phyloP scores from a whole-genome alignment of 2,113 vertebrate genomes.

The Myotis yumanensis region DNA sequence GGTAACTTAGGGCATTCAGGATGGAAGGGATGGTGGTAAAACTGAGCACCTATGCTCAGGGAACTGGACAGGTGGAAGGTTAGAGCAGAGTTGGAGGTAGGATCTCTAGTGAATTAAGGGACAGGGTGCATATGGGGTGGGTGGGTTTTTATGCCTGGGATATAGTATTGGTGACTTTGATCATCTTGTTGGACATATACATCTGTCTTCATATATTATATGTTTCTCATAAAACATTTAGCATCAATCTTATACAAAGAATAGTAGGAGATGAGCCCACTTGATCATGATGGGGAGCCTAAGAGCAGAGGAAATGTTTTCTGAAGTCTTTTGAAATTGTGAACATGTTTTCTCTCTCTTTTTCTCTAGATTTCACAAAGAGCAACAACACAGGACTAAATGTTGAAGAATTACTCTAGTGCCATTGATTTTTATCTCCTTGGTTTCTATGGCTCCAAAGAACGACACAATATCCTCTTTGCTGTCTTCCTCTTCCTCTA shows the following conservation, averaged over 20 bases:
- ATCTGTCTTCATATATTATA: not conserved
- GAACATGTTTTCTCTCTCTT: not conserved
- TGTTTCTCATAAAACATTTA: not conserved
- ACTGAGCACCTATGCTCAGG: not conserved
- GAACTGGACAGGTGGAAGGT: not conserved
- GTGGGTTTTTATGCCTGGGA: not conserved
- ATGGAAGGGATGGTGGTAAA: not conserved
- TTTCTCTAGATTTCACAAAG: not conserved
- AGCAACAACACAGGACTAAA: not conserved
- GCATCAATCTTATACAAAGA: not conserved
- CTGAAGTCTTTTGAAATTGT: not conserved
- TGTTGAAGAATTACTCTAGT: conserved; percentile 36
- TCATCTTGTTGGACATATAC: not conserved
- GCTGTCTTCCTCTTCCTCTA: conserved; percentile 47
- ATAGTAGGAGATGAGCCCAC: not conserved
- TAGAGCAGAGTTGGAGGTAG: not conserved
- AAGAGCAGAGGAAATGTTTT: no score
- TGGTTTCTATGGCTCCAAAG: conserved; percentile 58
- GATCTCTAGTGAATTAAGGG: not conserved
- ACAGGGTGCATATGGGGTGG: not conserved
- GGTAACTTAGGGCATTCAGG: not conserved
- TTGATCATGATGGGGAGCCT: not conserved
- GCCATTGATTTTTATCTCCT: conserved; percentile 53
- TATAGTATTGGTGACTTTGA: not conserved
- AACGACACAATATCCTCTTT: not conserved